phyloP scores from a whole-genome alignment of 1,140 invertebrate species.

The Archegozetes longisetosus region DNA sequence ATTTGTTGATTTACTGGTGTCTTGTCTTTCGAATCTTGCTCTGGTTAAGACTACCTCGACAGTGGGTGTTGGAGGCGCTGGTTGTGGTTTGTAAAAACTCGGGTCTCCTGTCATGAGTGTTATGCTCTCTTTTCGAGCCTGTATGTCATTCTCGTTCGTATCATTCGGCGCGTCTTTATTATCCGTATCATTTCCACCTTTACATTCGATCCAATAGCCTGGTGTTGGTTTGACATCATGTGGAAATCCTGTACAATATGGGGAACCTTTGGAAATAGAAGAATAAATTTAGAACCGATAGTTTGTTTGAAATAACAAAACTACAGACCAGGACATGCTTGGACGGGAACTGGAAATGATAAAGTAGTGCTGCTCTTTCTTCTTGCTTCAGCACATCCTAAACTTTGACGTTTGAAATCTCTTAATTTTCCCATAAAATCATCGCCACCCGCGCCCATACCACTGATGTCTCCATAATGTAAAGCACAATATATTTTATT shows the following conservation, averaged over 20 bases:
- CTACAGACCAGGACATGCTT: constrained; percentile 59
- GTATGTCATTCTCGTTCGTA: background rate
- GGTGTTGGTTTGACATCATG: constrained; percentile 75
- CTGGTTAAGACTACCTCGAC: constrained; percentile 7
- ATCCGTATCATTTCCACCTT: constrained; percentile 11
- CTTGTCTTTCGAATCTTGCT: constrained; percentile 5
- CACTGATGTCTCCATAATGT: constrained; percentile 80
- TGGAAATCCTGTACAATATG: constrained; percentile 79
- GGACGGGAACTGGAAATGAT: constrained; percentile 78
- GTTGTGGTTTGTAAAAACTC: background rate
- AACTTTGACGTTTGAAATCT: constrained; percentile 82
- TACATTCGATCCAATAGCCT: constrained; percentile 90
- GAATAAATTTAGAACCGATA: background rate
- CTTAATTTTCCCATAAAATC: constrained; percentile 91
- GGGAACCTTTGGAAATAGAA: constrained; percentile 52
- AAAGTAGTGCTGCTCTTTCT: constrained; percentile 74
- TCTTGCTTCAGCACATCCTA: constrained; percentile 75
- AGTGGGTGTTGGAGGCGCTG: constrained; percentile 11
- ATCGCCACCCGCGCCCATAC: constrained; percentile 53
- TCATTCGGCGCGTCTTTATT: background rate
- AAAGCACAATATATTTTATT: constrained; percentile 76
- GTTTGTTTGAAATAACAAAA: background rate
- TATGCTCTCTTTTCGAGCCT: background rate
- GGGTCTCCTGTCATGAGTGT: background rate
- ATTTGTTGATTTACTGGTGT: constrained; percentile 17